These are phyloP conservation scores for Galemys pyrenaicus DNA, from an alignment of 2,113 vertebrate species.

Conservation along the genomic window DNA sequence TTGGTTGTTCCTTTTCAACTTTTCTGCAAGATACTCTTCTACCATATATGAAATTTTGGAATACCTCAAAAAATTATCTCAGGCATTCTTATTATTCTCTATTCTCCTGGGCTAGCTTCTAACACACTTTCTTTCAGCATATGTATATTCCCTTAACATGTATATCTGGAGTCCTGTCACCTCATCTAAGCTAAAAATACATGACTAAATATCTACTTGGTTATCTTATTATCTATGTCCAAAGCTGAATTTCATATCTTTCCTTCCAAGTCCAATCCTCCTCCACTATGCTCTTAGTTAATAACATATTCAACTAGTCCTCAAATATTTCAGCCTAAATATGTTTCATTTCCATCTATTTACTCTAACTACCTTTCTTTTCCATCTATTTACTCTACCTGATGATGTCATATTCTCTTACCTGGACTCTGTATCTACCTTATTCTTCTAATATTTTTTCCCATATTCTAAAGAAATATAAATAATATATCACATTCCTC, in stretches of 20 bases:
- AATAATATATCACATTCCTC: not conserved
- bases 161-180: not conserved
- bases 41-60: not conserved
- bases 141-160: not conserved
- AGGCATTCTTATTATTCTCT: not conserved
- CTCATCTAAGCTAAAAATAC: not conserved
- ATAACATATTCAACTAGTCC: not conserved
- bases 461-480: not conserved
- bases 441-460: not conserved
- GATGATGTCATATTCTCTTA: not conserved
- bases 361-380: too few species aligned
- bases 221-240: not conserved
- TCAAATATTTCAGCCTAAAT: not conserved
- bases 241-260: not conserved
- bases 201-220: not conserved
- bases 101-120: not conserved
- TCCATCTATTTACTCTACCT: not conserved
- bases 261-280: not conserved
- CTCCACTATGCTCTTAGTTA: not conserved
- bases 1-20: not conserved
- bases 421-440: not conserved
- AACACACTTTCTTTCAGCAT: not conserved
- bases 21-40: not conserved
- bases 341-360: not conserved
- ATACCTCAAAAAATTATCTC: not conserved